Conservation (phyloP, 2,113 vertebrate genomes). For the Larimichthys polyactis region DNA sequence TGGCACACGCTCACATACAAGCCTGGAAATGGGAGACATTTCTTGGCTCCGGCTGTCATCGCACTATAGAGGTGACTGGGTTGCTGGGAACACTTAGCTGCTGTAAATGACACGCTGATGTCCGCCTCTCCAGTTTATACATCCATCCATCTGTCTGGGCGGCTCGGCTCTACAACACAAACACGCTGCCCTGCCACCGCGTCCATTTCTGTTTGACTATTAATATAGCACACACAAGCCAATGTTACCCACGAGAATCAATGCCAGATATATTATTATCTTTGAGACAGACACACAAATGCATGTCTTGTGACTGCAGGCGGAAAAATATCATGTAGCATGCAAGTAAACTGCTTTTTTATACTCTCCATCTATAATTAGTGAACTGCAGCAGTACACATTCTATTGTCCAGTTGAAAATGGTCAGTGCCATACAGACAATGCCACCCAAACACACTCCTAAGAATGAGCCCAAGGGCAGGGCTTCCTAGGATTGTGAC, state of each 20-base stretch:
- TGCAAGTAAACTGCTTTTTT: not conserved
- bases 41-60: constrained; percentile 39
- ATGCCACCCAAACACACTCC: constrained; percentile 55
- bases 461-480: constrained; percentile 61
- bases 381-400: constrained; percentile 7
- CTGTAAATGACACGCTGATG: constrained; percentile 31
- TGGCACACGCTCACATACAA: constrained; percentile 36
- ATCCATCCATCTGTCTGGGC: constrained; percentile 28
- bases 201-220: not conserved
- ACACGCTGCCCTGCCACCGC: not conserved
- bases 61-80: constrained; percentile 48
- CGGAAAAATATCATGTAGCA: constrained; percentile 13
- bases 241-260: not conserved
- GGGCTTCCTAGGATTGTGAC: constrained; percentile 79
- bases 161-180: not conserved
- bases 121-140: constrained; percentile 24
- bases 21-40: constrained; percentile 47
- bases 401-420: constrained; percentile 48
- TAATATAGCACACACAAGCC: not conserved
- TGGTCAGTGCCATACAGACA: constrained; percentile 23
- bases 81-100: constrained; percentile 51
- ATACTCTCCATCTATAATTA: constrained; percentile 38
- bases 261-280: constrained; percentile 1
- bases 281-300: not conserved
- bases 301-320: not conserved